These are phyloP conservation scores for Natrix natrix DNA, from an alignment of 2,797 vertebrate genomes.

Conservation along the genomic window DNA sequence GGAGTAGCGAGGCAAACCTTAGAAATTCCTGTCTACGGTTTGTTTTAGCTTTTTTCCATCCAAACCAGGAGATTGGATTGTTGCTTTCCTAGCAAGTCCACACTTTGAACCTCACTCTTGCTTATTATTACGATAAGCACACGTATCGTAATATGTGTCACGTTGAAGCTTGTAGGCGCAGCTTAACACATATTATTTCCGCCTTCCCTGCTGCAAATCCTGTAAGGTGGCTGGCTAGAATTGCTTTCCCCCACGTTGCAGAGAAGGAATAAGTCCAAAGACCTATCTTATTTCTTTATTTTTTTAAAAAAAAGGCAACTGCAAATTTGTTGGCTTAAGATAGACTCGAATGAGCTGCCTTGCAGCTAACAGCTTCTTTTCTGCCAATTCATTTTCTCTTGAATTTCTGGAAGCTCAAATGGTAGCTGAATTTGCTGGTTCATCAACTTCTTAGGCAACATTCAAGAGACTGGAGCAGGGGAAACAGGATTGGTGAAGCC, in stretches of 20 bases:
- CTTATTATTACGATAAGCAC: too few species aligned
- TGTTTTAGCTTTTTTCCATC: not conserved
- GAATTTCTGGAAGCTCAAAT: not conserved
- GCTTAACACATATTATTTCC: not conserved
- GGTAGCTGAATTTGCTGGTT: not conserved
- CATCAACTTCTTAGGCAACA: conserved; percentile 16
- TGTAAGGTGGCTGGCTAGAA: not conserved
- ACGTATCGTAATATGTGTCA: not conserved
- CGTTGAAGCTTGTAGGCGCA: not conserved
- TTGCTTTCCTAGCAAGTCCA: not conserved
- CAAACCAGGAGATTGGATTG: not conserved
- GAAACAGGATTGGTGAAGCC: conserved; percentile 32
- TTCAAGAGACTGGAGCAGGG: conserved; percentile 15
- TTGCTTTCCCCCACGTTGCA: too few species aligned
- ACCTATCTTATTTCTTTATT: too few species aligned
- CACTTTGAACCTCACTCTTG: not conserved
- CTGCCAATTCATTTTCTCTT: not conserved
- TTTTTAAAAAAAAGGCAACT: too few species aligned
- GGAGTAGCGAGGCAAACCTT: not conserved
- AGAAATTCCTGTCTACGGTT: not conserved
- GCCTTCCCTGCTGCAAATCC: too few species aligned
- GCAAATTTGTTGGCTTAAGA: not conserved
- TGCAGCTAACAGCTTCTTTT: not conserved
- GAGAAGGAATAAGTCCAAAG: not conserved
- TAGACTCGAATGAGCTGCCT: not conserved